Percentiles rank a stretch among this genome's conserved stretches.
Conservation (phyloP, 2,797 vertebrate species). For the Fratercula arctica region DNA sequence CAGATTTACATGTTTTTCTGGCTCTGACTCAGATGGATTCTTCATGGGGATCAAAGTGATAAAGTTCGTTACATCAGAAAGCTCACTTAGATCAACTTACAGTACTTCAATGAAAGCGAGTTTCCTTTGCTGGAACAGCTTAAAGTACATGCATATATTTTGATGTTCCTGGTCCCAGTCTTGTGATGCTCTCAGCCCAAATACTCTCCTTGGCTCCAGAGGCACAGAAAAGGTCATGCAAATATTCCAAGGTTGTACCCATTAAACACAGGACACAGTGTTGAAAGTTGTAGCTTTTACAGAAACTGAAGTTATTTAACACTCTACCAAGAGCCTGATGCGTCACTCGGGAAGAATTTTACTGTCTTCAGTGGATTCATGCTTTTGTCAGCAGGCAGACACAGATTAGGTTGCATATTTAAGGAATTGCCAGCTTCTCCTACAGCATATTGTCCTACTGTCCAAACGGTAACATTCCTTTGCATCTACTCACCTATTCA, state of each 20-base stretch:
- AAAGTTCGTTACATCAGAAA: slow-evolving; percentile 50
- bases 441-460: neutral
- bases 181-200: slow-evolving; percentile 20
- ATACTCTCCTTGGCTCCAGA: neutral
- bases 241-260: neutral
- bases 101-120: slow-evolving; percentile 33
- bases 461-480: neutral
- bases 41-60: slow-evolving; percentile 60
- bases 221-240: neutral
- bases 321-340: neutral
- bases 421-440: neutral
- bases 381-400: neutral
- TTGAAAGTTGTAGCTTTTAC: neutral
- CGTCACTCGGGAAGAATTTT: neutral
- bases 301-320: neutral
- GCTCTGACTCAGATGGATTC: slow-evolving; percentile 30
- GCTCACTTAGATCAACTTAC: slow-evolving; percentile 53
- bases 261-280: neutral
- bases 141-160: slow-evolving; percentile 22
- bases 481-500: neutral
- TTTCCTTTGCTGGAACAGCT: slow-evolving; percentile 53
- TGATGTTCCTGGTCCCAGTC: neutral
- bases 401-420: neutral
- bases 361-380: neutral
- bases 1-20: slow-evolving; percentile 57